Percentiles rank a stretch among this genome's conserved stretches.
phyloP scores from a whole-genome alignment of 2,113 vertebrate species.

The Pampusana beccarii region DNA sequence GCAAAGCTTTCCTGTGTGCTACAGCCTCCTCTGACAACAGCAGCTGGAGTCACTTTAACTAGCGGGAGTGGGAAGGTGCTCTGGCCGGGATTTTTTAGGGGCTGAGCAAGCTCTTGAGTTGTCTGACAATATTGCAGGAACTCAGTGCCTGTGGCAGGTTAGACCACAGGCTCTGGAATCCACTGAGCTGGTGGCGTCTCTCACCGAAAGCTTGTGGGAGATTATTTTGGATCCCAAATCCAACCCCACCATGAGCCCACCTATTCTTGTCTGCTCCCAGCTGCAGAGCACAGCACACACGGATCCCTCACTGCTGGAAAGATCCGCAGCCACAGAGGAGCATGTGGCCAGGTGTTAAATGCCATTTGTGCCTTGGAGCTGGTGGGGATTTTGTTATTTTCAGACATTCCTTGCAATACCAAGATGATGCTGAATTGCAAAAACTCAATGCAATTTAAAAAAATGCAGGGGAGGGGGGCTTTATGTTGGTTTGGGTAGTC shows the following conservation, averaged over 20 bases:
- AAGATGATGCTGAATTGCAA: background rate
- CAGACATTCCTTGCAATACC: background rate
- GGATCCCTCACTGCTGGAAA: background rate
- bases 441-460: background rate
- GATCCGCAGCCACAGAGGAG: background rate
- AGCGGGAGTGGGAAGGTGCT: background rate
- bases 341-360: background rate
- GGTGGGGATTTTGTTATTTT: background rate
- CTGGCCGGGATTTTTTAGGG: background rate
- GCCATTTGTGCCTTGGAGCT: background rate
- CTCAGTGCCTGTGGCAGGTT: background rate
- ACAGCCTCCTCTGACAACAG: background rate
- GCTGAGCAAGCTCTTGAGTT: background rate
- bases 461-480: rapidly evolving
- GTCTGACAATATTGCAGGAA: background rate
- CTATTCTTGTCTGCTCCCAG: background rate
- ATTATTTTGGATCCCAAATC: background rate
- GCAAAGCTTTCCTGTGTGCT: background rate
- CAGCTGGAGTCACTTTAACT: background rate
- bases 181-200: background rate
- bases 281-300: background rate
- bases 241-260: background rate
- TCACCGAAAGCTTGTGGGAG: background rate
- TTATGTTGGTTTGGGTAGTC: rapidly evolving
- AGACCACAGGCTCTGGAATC: background rate